A percentile compares a stretch with the other conserved stretches of the same genome.
Conservation (phyloP, 1,140 invertebrate species). For the Stegodyphus mimosarum region DNA sequence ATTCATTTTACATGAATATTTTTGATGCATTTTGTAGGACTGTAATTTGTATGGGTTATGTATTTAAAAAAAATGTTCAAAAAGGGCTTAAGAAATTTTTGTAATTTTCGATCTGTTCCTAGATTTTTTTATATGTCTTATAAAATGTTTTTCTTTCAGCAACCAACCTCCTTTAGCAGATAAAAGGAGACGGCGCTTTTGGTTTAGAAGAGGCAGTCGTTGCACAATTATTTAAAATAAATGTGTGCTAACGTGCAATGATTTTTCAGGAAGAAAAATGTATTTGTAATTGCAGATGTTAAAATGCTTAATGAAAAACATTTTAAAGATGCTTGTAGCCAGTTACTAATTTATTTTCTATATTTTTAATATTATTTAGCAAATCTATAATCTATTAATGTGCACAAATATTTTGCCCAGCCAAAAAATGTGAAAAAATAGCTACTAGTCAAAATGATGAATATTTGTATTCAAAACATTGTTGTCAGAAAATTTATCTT, state of each 20-base stretch:
- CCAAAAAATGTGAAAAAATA: too few relatives aligned
- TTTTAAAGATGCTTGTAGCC: too few relatives aligned
- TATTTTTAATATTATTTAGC: slow-evolving; percentile 13
- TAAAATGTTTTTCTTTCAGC: slow-evolving; percentile 4
- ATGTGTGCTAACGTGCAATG: too few relatives aligned
- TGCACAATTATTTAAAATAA: slow-evolving; percentile 28
- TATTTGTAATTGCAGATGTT: too few relatives aligned
- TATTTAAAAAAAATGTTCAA: not conserved
- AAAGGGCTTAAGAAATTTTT: not conserved
- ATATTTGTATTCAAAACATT: too few relatives aligned
- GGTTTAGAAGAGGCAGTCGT: slow-evolving; percentile 61
- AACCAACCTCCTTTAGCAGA: slow-evolving; percentile 50
- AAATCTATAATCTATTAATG: slow-evolving; percentile 25
- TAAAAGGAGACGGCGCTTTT: slow-evolving; percentile 63
- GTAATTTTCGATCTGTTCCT: not conserved
- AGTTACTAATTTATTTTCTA: not conserved
- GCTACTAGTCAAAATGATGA: too few relatives aligned
- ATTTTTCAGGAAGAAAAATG: too few relatives aligned
- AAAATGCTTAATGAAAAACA: too few relatives aligned
- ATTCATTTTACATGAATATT: not conserved
- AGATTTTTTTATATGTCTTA: not conserved
- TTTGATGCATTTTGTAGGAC: not conserved
- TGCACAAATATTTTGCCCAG: too few relatives aligned
- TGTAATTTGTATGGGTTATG: not conserved
- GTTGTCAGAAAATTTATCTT: too few relatives aligned